phyloP scores from a whole-genome alignment of 2,113 vertebrate genomes.

The Lagopus leucura region DNA sequence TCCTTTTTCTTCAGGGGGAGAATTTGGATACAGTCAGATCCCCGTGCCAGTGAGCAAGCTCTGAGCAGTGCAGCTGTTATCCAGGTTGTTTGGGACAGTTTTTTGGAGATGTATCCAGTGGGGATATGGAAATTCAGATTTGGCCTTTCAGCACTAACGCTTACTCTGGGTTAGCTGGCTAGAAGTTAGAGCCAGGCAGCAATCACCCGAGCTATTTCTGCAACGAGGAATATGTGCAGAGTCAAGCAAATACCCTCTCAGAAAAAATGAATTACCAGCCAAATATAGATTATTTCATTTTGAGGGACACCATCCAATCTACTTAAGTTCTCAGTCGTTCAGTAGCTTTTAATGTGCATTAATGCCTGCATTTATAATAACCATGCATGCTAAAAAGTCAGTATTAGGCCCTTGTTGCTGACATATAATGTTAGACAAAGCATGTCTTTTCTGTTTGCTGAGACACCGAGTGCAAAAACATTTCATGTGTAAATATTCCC shows the following conservation, averaged over 20 bases:
- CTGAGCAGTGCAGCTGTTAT: neutral
- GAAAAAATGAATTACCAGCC: conserved; percentile 41
- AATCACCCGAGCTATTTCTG: conserved; percentile 40
- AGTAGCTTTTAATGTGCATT: conserved; percentile 24
- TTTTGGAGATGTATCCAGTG: neutral
- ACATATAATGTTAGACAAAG: neutral
- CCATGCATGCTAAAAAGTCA: neutral
- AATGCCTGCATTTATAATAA: conserved; percentile 31
- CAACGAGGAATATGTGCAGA: conserved; percentile 59
- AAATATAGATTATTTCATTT: conserved; percentile 58
- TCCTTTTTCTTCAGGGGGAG: neutral
- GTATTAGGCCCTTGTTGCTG: neutral
- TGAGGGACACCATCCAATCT: conserved; percentile 32
- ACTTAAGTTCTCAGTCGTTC: conserved; percentile 36
- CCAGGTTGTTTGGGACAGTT: neutral
- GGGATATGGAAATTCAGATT: neutral
- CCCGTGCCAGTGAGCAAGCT: neutral
- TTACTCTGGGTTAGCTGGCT: neutral
- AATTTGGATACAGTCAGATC: neutral
- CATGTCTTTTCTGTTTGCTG: neutral
- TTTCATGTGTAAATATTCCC: neutral
- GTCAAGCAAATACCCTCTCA: conserved; percentile 38
- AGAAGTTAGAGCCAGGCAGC: conserved; percentile 33
- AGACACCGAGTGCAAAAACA: neutral
- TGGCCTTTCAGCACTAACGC: neutral